Conservation (phyloP, 2,888 invertebrate species). For the Eustalomyia histrio region DNA sequence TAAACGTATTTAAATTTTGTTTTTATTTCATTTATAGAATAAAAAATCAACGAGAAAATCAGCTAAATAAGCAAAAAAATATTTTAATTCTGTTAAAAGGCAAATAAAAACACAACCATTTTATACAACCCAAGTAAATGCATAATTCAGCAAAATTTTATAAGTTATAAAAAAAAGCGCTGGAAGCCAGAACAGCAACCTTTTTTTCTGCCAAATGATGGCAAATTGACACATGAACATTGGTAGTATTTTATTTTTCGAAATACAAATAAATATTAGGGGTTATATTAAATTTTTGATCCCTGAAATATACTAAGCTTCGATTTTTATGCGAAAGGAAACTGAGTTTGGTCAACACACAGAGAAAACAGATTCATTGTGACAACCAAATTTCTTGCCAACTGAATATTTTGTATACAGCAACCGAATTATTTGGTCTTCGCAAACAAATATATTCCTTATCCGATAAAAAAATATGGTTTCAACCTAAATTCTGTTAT, state of each 20-base stretch:
- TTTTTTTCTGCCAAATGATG: constrained; percentile 56
- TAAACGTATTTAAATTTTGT: constrained; percentile 65
- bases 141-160: constrained; percentile 67
- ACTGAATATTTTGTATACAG: too few relatives aligned
- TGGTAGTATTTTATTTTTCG: constrained; percentile 44
- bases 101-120: constrained; percentile 37
- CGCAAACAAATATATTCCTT: too few relatives aligned
- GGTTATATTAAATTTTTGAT: neutral
- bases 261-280: constrained; percentile 15
- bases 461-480: too few relatives aligned
- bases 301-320: too few relatives aligned
- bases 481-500: too few relatives aligned
- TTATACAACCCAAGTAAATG: constrained; percentile 62
- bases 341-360: too few relatives aligned
- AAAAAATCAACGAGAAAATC: constrained; percentile 58
- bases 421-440: too few relatives aligned
- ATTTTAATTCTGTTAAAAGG: constrained; percentile 62
- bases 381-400: too few relatives aligned
- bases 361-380: too few relatives aligned
- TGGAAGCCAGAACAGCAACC: constrained; percentile 34
- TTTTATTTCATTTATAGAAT: constrained; percentile 57
- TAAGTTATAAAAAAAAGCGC: constrained; percentile 13
- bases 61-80: constrained; percentile 65
- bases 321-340: too few relatives aligned
- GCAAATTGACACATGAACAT: constrained; percentile 64